These are phyloP conservation scores for Acromyrmex echinatior DNA, from an alignment of 1,140 invertebrate genomes.

Conservation along the genomic window DNA sequence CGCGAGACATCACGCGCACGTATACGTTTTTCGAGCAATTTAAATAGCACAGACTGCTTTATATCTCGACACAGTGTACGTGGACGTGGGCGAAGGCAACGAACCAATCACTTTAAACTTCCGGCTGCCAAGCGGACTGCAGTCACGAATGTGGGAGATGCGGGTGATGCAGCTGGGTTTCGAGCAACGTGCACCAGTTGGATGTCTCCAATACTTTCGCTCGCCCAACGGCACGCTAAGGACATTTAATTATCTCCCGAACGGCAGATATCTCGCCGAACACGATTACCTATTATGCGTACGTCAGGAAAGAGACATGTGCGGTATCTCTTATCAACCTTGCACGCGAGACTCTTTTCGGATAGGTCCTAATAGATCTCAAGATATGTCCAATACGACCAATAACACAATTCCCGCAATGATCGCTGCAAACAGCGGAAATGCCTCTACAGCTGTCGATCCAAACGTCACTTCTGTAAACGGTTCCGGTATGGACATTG, in stretches of 20 bases:
- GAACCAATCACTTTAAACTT: constrained; percentile 87
- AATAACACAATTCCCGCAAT: constrained; percentile 64
- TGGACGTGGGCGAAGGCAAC: constrained; percentile 88
- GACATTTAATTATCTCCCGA: constrained; percentile 93
- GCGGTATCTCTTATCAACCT: constrained; percentile 92
- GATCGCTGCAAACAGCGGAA: constrained; percentile 57
- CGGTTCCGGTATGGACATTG: constrained; percentile 47
- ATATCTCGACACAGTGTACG: constrained; percentile 87
- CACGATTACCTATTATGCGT: constrained; percentile 93
- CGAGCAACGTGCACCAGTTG: constrained; percentile 90
- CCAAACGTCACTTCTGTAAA: neutral
- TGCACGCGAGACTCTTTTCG: constrained; percentile 92
- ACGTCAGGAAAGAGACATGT: constrained; percentile 90
- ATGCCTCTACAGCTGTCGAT: neutral
- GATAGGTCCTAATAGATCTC: constrained; percentile 88
- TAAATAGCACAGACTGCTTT: constrained; percentile 9
- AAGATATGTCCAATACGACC: constrained; percentile 40
- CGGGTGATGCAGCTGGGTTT: constrained; percentile 91
- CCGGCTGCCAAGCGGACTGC: constrained; percentile 87
- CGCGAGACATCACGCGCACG: neutral
- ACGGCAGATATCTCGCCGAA: constrained; percentile 92
- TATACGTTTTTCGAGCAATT: constrained; percentile 16
- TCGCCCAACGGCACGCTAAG: constrained; percentile 89
- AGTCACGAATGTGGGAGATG: constrained; percentile 92
- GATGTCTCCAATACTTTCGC: constrained; percentile 91